Evolutionary conservation across 2,888 invertebrate genomes (phyloP).

Genomic region (Synanthedon tipuliformis): DNA sequence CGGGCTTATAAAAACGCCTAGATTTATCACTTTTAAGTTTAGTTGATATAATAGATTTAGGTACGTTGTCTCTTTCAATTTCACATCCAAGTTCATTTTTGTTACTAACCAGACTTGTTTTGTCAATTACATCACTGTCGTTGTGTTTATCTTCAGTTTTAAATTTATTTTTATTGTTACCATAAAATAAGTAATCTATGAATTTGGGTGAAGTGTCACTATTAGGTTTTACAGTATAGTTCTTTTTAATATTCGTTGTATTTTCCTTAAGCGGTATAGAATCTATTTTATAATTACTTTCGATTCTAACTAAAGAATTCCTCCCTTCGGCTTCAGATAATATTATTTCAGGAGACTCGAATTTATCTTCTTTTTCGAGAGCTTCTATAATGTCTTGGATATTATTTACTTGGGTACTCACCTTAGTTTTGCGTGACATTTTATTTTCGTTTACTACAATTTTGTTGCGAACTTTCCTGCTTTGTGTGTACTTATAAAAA

Average conservation of each 20-base stretch:
- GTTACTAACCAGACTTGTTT: too few species aligned
- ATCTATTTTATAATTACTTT: not conserved
- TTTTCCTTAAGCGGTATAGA: not conserved
- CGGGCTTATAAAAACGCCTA: slow-evolving; percentile 12
- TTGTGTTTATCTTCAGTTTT: too few species aligned
- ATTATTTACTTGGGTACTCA: slow-evolving; percentile 37
- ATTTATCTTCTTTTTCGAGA: slow-evolving; percentile 26
- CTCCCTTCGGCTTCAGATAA: slow-evolving; percentile 31
- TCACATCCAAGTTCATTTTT: too few species aligned
- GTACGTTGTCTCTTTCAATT: too few species aligned
- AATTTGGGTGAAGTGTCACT: not conserved
- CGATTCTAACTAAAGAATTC: slow-evolving; percentile 9
- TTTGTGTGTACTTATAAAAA: slow-evolving; percentile 20
- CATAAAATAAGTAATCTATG: too few species aligned
- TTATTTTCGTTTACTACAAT: slow-evolving; percentile 7
- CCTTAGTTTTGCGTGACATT: slow-evolving; percentile 6
- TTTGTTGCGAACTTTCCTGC: slow-evolving; percentile 1
- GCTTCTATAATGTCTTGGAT: slow-evolving; percentile 53
- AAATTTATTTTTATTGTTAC: too few species aligned
- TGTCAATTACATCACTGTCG: too few species aligned
- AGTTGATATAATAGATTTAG: too few species aligned
- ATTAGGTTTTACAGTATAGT: not conserved
- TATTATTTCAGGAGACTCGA: slow-evolving; percentile 19
- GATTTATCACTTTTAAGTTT: slow-evolving; percentile 4
- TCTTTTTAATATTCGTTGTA: not conserved